These are phyloP conservation scores for Potamarius usumacintae DNA, from an alignment of 2,113 vertebrate species.

Conservation along the genomic window DNA sequence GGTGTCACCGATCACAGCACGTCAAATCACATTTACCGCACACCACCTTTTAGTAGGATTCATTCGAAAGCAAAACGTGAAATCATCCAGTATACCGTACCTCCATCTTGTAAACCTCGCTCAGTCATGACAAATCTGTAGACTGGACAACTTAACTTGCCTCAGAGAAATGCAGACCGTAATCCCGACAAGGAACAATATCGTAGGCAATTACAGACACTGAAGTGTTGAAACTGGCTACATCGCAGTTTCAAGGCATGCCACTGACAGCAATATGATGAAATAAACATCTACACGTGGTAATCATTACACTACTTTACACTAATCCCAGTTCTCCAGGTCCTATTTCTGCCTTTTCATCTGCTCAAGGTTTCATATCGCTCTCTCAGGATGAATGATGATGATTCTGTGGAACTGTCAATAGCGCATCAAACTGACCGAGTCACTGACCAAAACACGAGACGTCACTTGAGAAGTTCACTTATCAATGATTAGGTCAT, in stretches of 20 bases:
- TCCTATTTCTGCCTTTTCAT: conserved; percentile 32
- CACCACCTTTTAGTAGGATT: not conserved
- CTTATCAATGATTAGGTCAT: not conserved
- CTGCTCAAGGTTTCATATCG: conserved; percentile 13
- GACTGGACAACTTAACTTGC: not conserved
- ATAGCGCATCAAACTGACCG: conserved; percentile 11
- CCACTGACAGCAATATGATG: conserved; percentile 35
- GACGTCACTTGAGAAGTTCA: not conserved
- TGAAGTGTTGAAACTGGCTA: conserved; percentile 38
- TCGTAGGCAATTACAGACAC: not conserved
- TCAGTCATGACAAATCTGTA: not conserved
- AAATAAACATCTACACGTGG: conserved; percentile 38
- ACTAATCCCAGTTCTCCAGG: conserved; percentile 33
- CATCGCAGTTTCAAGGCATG: conserved; percentile 4
- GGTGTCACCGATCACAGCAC: too few relatives aligned
- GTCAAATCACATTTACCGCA: not conserved
- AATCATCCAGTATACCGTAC: not conserved
- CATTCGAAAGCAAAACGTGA: not conserved
- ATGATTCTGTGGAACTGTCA: conserved; percentile 1
- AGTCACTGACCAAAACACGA: not conserved
- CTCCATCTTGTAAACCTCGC: not conserved
- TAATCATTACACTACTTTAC: conserved; percentile 1
- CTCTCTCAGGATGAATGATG: not conserved
- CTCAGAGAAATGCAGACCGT: not conserved
- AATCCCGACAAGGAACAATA: conserved; percentile 32